Evolutionary conservation across 2,888 invertebrate species (phyloP).

Genomic region (Coelinius sp.): DNA sequence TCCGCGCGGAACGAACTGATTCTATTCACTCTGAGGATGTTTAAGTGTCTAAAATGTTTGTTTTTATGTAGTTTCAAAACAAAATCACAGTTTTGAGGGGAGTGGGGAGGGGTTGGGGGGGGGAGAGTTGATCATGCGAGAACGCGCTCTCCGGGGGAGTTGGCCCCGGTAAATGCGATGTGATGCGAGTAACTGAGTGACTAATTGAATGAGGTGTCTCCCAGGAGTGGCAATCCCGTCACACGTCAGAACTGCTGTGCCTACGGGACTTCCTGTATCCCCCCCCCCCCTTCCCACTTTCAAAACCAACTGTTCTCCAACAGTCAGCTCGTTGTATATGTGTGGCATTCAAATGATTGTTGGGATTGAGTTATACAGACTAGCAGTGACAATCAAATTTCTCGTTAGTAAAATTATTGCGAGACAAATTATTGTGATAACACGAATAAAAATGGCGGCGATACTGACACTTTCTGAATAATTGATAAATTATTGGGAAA

Average conservation of each 20-base stretch:
- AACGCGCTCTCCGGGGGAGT: constrained; percentile 46
- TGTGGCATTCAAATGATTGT: constrained; percentile 54
- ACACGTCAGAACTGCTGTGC: constrained; percentile 64
- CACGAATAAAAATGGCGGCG: constrained; percentile 39
- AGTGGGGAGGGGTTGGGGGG: background rate
- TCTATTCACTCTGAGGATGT: too few relatives aligned
- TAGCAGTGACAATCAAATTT: constrained; percentile 57
- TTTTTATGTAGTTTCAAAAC: background rate
- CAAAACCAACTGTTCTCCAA: background rate
- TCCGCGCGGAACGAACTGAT: too few relatives aligned
- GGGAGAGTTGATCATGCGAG: constrained; percentile 30
- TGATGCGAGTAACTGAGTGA: constrained; percentile 69
- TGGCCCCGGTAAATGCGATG: constrained; percentile 61
- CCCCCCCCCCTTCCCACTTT: background rate
- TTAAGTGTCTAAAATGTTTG: background rate
- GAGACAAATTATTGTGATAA: constrained; percentile 23
- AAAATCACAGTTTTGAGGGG: constrained; percentile 4
- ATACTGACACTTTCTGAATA: constrained; percentile 47
- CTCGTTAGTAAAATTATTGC: constrained; percentile 42
- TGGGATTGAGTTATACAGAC: constrained; percentile 36
- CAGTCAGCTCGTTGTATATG: constrained; percentile 25
- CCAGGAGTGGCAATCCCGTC: constrained; percentile 67
- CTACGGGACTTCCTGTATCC: constrained; percentile 42
- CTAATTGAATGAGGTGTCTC: constrained; percentile 69
- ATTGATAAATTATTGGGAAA: constrained; percentile 60